Conservation (phyloP, 2,113 vertebrate genomes). For the Notarius quadriscutis region DNA sequence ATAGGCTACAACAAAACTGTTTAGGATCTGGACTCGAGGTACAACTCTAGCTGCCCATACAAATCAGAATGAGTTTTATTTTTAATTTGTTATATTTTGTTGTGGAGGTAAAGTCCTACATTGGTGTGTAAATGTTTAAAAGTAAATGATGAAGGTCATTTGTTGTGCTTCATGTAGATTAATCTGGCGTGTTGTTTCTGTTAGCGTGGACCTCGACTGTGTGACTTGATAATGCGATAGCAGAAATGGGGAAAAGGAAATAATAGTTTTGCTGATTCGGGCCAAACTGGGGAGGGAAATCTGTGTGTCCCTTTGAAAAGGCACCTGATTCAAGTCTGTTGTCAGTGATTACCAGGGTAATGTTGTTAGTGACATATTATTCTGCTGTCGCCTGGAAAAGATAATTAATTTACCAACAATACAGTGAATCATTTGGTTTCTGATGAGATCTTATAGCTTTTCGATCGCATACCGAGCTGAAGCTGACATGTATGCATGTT, state of each 20-base stretch:
- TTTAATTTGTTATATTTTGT: constrained; percentile 86
- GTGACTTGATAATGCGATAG: constrained; percentile 80
- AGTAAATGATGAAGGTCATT: constrained; percentile 96
- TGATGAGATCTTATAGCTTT: constrained; percentile 53
- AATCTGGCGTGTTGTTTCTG: constrained; percentile 90
- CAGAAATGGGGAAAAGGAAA: constrained; percentile 73
- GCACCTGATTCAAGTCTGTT: constrained; percentile 75
- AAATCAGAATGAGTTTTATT: constrained; percentile 63
- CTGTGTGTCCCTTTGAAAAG: constrained; percentile 61
- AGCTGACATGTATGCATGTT: constrained; percentile 79
- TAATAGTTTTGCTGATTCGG: constrained; percentile 74
- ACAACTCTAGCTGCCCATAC: constrained; percentile 90
- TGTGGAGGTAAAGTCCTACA: constrained; percentile 82
- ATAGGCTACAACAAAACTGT: constrained; percentile 76
- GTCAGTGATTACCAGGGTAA: constrained; percentile 67
- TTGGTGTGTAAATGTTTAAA: constrained; percentile 90
- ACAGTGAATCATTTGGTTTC: constrained; percentile 76
- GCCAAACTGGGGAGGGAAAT: constrained; percentile 68
- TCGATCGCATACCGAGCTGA: constrained; percentile 56
- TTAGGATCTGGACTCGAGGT: constrained; percentile 92
- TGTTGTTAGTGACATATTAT: constrained; percentile 68
- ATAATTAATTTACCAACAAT: constrained; percentile 70
- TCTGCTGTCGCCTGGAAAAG: constrained; percentile 68
- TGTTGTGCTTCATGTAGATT: constrained; percentile 93
- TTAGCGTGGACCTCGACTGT: constrained; percentile 91